Evolutionary conservation across 2,113 vertebrate species (phyloP).

Genomic region (Megaceryle maxima): DNA sequence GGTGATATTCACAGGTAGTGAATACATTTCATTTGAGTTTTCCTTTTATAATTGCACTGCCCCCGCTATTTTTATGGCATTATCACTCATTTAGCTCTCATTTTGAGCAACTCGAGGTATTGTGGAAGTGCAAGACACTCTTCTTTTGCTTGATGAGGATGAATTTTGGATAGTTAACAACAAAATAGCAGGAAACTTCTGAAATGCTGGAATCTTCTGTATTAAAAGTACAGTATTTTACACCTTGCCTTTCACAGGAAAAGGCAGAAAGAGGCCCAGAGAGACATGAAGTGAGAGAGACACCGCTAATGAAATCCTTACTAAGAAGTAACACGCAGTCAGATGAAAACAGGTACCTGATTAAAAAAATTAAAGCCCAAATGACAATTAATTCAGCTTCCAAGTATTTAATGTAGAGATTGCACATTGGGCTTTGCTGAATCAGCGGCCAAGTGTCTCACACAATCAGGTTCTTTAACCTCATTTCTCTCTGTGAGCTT

Average conservation of each 20-base stretch:
- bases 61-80: not conserved
- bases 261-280: not conserved
- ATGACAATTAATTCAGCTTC: constrained; percentile 10
- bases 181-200: not conserved
- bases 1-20: not conserved
- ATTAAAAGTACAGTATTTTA: not conserved
- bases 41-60: not conserved
- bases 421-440: constrained; percentile 25
- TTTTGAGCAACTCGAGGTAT: not conserved
- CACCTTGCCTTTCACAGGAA: not conserved
- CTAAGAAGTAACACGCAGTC: not conserved
- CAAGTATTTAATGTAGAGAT: constrained; percentile 24
- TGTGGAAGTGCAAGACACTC: not conserved
- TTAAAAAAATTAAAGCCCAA: not conserved
- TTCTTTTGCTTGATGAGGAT: not conserved
- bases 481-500: not conserved
- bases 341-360: not conserved
- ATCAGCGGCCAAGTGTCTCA: constrained; percentile 4
- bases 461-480: constrained; percentile 9
- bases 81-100: not conserved
- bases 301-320: not conserved
- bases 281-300: not conserved
- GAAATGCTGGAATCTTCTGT: not conserved
- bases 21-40: not conserved
- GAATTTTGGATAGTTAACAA: not conserved